Evolutionary conservation across 1,140 invertebrate species (phyloP).

Genomic region (Plectus sambesii): DNA sequence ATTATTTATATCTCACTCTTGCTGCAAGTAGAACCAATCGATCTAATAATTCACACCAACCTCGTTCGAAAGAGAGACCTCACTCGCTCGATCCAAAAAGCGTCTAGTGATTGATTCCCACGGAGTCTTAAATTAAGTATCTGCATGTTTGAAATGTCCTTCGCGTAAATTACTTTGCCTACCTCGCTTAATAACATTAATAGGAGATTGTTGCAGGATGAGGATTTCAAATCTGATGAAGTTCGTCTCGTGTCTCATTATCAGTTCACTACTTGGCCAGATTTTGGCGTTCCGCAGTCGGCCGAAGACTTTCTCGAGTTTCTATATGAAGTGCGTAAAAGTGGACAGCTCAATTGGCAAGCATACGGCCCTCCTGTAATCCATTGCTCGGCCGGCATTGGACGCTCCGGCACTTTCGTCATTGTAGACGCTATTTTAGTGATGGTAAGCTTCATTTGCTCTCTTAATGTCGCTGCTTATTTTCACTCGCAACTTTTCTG

Average conservation of each 20-base stretch:
- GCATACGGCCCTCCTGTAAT: constrained; percentile 67
- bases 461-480: constrained; percentile 3
- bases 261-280: constrained; percentile 96
- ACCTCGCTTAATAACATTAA: not conserved
- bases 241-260: constrained; percentile 50
- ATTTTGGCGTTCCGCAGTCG: constrained; percentile 87
- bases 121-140: too few species aligned
- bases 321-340: constrained; percentile 39
- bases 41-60: too few species aligned
- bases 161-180: too few species aligned
- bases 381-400: constrained; percentile 94
- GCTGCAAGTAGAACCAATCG: too few species aligned
- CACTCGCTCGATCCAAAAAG: not conserved
- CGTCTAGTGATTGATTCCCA: too few species aligned
- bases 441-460: constrained; percentile 47
- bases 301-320: constrained; percentile 65
- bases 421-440: constrained; percentile 80
- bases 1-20: too few species aligned
- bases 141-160: too few species aligned
- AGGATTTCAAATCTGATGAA: constrained; percentile 55
- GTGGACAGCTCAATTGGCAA: constrained; percentile 23
- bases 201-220: not conserved
- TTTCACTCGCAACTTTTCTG: too few species aligned
- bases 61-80: not conserved
- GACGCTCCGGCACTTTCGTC: constrained; percentile 90